Percentiles rank a stretch among this genome's conserved stretches.
Conservation (phyloP, 1,140 invertebrate species). For the Drosophila eugracilis region DNA sequence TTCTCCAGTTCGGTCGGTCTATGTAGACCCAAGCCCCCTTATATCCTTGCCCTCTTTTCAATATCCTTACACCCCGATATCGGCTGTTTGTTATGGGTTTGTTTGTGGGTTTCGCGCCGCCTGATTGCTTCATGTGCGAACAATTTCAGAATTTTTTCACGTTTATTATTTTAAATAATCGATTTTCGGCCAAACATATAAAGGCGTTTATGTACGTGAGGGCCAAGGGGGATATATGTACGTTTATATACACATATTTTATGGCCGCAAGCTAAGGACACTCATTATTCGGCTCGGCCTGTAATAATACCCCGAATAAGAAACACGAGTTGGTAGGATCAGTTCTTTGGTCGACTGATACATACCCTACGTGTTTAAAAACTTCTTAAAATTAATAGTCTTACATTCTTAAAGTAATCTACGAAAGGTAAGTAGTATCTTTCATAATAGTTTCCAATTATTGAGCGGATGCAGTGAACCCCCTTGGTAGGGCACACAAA, state of each 20-base stretch:
- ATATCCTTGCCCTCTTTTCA: background rate
- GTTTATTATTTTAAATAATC: conserved; percentile 59
- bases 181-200: conserved; percentile 39
- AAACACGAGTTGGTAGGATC: conserved; percentile 11
- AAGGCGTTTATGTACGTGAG: conserved; percentile 12
- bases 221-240: background rate
- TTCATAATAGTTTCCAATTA: conserved; percentile 44
- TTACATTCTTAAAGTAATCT: background rate
- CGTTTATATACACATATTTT: conserved; percentile 31
- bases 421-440: background rate
- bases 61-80: conserved; percentile 3
- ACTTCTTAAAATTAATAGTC: background rate
- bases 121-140: conserved; percentile 38
- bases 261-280: conserved; percentile 49
- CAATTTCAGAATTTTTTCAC: conserved; percentile 46
- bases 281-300: conserved; percentile 47
- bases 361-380: conserved; percentile 4
- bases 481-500: conserved; percentile 35
- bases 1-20: conserved; percentile 25
- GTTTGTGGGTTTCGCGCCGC: conserved; percentile 12
- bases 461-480: conserved; percentile 21
- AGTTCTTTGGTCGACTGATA: background rate
- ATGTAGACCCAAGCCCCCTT: background rate
- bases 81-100: conserved; percentile 28
- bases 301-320: conserved; percentile 35